Percentiles rank a stretch among this genome's conserved stretches.
These are phyloP conservation scores for Hyposoter didymator DNA, from an alignment of 2,888 invertebrate genomes.

Conservation along the genomic window DNA sequence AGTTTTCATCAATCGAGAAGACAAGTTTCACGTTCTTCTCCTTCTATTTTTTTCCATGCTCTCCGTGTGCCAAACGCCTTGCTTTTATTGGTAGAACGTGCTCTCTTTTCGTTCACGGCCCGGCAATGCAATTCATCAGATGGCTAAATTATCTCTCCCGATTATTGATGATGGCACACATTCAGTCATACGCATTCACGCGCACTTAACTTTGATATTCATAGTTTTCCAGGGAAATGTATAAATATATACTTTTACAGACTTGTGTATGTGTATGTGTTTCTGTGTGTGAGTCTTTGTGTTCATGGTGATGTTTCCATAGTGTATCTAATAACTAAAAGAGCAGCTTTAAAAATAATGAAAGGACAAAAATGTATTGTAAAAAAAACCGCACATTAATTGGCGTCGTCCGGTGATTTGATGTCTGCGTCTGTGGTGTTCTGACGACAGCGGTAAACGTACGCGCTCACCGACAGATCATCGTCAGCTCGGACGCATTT, in stretches of 20 bases:
- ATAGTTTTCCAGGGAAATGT: slow-evolving; percentile 40
- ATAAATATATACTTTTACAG: slow-evolving; percentile 36
- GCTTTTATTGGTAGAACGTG: neutral
- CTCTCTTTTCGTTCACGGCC: neutral
- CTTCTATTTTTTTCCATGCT: neutral
- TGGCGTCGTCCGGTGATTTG: slow-evolving; percentile 71
- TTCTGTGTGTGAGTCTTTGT: neutral
- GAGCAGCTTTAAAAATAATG: slow-evolving; percentile 20
- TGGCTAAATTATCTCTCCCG: slow-evolving; percentile 21
- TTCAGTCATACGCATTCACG: neutral
- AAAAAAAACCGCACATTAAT: slow-evolving; percentile 57
- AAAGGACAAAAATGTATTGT: slow-evolving; percentile 28
- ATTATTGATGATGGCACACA: slow-evolving; percentile 21
- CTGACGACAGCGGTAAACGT: slow-evolving; percentile 86
- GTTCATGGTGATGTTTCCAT: neutral
- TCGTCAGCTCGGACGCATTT: slow-evolving; percentile 86
- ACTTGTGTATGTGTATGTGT: neutral
- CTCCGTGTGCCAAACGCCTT: neutral
- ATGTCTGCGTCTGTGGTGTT: slow-evolving; percentile 78
- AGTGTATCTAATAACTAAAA: slow-evolving; percentile 27
- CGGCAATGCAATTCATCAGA: neutral
- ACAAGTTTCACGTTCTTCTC: neutral
- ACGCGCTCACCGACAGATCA: slow-evolving; percentile 86
- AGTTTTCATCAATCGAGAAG: neutral
- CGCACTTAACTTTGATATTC: slow-evolving; percentile 13